Conservation (phyloP, 2,797 vertebrate species). For the Erpetoichthys calabaricus region DNA sequence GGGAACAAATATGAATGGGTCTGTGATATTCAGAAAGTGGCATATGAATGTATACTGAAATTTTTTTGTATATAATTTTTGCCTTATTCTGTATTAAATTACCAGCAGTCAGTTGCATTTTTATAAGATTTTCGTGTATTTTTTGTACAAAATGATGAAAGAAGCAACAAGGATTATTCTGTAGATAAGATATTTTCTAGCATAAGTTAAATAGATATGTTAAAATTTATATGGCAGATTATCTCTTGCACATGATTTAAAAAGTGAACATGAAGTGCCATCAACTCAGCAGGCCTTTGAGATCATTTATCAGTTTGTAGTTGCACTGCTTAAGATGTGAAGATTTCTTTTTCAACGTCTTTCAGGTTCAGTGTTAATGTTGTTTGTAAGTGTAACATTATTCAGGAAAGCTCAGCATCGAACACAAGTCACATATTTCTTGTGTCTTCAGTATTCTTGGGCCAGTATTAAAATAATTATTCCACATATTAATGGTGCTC, state of each 20-base stretch:
- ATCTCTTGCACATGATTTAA: conserved; percentile 13
- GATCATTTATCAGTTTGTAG: too few relatives aligned
- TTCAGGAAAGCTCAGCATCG: too few relatives aligned
- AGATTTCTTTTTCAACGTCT: too few relatives aligned
- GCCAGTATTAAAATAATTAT: too few relatives aligned
- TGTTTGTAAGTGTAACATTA: too few relatives aligned
- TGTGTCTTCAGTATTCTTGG: too few relatives aligned
- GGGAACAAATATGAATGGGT: conserved; percentile 13
- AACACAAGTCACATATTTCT: too few relatives aligned
- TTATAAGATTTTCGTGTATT: conserved; percentile 35
- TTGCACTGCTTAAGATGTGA: too few relatives aligned
- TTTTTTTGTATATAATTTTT: conserved; percentile 27
- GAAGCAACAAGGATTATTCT: conserved; percentile 31
- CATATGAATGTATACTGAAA: conserved; percentile 52
- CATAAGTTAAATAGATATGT: conserved; percentile 19
- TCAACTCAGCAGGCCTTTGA: too few relatives aligned
- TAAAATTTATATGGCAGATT: conserved; percentile 7
- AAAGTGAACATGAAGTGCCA: too few relatives aligned
- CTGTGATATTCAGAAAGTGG: conserved; percentile 25
- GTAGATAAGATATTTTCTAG: conserved; percentile 10
- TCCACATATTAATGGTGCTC: too few relatives aligned
- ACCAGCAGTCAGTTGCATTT: conserved; percentile 42
- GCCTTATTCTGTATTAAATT: conserved; percentile 31
- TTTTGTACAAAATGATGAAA: conserved; percentile 53
- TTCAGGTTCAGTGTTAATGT: too few relatives aligned